These are phyloP conservation scores for Sarcophaga caerulescens DNA, from an alignment of 2,888 invertebrate genomes.

Conservation along the genomic window DNA sequence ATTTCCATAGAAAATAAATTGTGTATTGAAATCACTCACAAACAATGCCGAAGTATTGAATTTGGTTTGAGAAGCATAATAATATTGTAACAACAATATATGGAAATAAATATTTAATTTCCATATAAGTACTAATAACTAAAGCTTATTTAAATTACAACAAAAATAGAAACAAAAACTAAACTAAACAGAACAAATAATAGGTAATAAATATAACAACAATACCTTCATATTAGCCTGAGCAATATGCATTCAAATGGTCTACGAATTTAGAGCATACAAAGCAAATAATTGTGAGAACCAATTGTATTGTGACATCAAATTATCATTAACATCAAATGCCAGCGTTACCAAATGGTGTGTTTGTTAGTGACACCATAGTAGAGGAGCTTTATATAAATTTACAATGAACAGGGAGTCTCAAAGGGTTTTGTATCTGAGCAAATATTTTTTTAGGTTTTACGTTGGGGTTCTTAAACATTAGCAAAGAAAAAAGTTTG, in stretches of 20 bases:
- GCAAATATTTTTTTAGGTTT: too few species aligned
- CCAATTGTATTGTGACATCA: constrained; percentile 22
- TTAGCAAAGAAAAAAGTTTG: too few species aligned
- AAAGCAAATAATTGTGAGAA: constrained; percentile 66
- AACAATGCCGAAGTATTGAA: neutral
- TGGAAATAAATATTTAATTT: constrained; percentile 36
- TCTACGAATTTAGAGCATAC: constrained; percentile 57
- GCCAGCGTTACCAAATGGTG: neutral
- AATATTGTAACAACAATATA: neutral
- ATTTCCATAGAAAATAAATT: neutral
- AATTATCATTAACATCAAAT: neutral
- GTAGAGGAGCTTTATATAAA: too few species aligned
- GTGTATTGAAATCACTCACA: neutral
- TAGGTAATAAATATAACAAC: constrained; percentile 19
- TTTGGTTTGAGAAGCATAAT: neutral
- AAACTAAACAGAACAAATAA: neutral
- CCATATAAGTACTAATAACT: constrained; percentile 54
- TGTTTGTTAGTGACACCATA: neutral
- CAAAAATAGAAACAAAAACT: neutral
- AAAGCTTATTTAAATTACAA: constrained; percentile 34
- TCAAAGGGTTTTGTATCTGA: too few species aligned
- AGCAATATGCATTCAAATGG: neutral
- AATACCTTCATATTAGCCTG: neutral
- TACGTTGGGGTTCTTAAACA: too few species aligned
- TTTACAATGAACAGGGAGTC: too few species aligned